Evolutionary conservation across 2,888 invertebrate genomes (phyloP).

Genomic region (Brachyptera putata): DNA sequence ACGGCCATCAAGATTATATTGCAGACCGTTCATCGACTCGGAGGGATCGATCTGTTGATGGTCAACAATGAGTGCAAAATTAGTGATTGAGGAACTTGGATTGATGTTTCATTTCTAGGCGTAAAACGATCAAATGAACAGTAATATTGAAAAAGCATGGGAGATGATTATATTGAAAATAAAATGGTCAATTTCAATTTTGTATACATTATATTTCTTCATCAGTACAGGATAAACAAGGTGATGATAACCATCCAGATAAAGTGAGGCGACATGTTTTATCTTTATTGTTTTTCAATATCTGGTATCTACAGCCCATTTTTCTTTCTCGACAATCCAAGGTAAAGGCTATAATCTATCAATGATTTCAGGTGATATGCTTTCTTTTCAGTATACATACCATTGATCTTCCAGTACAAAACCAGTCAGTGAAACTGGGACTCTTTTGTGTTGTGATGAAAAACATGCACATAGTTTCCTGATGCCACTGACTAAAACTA

Average conservation of each 20-base stretch:
- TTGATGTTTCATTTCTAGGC: not conserved
- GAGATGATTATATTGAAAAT: too few relatives aligned
- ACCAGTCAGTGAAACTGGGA: not conserved
- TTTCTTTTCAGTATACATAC: not conserved
- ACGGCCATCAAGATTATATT: not conserved
- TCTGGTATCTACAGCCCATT: not conserved
- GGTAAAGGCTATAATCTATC: not conserved
- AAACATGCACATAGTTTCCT: slow-evolving; percentile 7
- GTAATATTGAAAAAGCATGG: not conserved
- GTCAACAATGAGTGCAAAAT: not conserved
- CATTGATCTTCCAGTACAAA: too few relatives aligned
- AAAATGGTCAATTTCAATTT: too few relatives aligned
- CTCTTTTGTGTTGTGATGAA: slow-evolving; percentile 9
- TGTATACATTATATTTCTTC: too few relatives aligned
- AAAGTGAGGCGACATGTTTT: not conserved
- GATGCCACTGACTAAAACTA: slow-evolving; percentile 1
- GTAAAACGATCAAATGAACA: not conserved
- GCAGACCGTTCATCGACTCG: not conserved
- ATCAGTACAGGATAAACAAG: too few relatives aligned
- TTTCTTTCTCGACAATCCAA: not conserved
- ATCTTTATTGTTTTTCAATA: not conserved
- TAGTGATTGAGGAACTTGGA: too few relatives aligned
- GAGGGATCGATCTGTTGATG: not conserved
- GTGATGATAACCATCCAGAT: not conserved
- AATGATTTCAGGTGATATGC: too few relatives aligned